phyloP scores from a whole-genome alignment of 2,113 vertebrate species.

The Antennarius striatus region DNA sequence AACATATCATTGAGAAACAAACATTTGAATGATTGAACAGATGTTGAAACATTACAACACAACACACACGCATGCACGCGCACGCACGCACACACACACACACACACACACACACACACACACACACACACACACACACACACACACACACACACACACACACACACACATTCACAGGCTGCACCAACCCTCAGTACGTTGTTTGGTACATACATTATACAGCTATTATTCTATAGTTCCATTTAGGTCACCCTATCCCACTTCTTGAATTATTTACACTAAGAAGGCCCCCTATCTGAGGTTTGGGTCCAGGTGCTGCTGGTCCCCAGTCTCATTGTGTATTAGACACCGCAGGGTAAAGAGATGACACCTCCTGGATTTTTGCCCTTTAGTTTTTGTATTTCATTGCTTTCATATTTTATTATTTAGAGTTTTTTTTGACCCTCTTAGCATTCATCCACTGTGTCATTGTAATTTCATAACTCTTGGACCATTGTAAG shows the following conservation, averaged over 20 bases:
- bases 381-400: background rate
- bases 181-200: conserved; percentile 9
- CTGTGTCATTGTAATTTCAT: background rate
- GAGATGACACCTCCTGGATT: conserved; percentile 19
- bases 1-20: too few relatives aligned
- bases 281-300: conserved; percentile 73
- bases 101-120: too few relatives aligned
- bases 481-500: conserved; percentile 35
- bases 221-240: conserved; percentile 61
- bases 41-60: too few relatives aligned
- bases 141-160: background rate
- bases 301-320: conserved; percentile 57
- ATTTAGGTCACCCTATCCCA: conserved; percentile 72
- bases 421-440: background rate
- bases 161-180: background rate
- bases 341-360: conserved; percentile 38
- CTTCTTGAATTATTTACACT: conserved; percentile 79
- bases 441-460: background rate
- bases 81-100: too few relatives aligned
- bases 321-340: conserved; percentile 59
- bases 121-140: too few relatives aligned
- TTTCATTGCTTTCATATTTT: background rate
- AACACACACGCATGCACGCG: too few relatives aligned
- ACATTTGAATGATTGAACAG: too few relatives aligned
- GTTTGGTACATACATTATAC: conserved; percentile 53